Conservation (phyloP, 2,113 vertebrate genomes). For the Podiceps cristatus region DNA sequence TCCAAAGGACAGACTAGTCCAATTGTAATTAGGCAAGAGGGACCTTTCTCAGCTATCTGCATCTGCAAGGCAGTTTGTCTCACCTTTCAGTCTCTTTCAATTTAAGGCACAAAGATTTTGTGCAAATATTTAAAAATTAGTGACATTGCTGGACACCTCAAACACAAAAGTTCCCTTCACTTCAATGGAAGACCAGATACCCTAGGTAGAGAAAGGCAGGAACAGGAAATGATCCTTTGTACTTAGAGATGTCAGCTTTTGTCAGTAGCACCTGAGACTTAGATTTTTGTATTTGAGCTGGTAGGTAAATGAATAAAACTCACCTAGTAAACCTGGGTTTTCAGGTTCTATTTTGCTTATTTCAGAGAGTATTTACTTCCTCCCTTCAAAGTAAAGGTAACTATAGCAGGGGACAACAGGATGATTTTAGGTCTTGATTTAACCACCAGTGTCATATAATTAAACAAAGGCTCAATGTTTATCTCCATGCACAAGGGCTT, state of each 20-base stretch:
- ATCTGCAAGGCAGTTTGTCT: neutral
- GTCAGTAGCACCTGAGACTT: neutral
- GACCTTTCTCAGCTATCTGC: neutral
- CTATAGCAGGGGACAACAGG: neutral
- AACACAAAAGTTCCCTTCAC: neutral
- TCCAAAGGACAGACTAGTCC: neutral
- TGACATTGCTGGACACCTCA: neutral
- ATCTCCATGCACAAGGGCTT: neutral
- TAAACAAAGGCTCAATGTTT: neutral
- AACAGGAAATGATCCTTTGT: neutral
- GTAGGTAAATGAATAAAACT: neutral
- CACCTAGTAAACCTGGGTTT: neutral
- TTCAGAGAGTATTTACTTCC: neutral
- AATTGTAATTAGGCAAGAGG: neutral
- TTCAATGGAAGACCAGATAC: neutral
- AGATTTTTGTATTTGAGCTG: neutral
- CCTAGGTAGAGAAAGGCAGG: neutral
- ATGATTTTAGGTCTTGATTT: neutral
- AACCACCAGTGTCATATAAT: neutral
- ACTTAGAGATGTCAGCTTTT: neutral
- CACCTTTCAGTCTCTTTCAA: neutral
- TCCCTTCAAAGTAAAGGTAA: neutral
- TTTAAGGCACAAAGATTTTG: neutral
- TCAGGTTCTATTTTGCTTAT: neutral
- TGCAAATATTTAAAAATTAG: neutral